Conservation (phyloP, 2,888 invertebrate species). For the Stenodema calcarata region DNA sequence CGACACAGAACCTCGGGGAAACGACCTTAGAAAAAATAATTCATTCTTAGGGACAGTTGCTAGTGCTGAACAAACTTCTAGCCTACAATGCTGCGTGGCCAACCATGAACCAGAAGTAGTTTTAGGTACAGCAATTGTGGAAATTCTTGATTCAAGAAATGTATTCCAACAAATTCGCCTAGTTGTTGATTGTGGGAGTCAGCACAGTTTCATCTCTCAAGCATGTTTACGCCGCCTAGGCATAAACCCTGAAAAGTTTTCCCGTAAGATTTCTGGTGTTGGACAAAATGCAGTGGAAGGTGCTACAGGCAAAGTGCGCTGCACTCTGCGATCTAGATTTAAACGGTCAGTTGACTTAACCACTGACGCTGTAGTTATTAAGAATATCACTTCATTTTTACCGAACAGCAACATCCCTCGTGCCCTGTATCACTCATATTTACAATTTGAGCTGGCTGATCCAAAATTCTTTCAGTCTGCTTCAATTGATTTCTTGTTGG, state of each 20-base stretch:
- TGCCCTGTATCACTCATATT: not conserved
- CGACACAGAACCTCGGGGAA: not conserved
- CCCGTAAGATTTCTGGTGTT: slow-evolving; percentile 17
- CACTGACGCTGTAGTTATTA: slow-evolving; percentile 37
- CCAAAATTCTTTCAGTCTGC: slow-evolving; percentile 35
- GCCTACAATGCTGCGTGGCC: not conserved
- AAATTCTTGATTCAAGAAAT: slow-evolving; percentile 25
- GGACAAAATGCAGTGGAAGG: slow-evolving; percentile 23
- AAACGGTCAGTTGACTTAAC: not conserved
- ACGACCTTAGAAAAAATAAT: not conserved
- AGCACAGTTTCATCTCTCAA: slow-evolving; percentile 16
- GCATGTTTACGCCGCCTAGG: not conserved
- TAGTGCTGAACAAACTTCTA: not conserved
- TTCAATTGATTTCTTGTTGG: slow-evolving; percentile 36
- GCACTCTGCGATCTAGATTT: not conserved
- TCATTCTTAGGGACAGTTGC: not conserved
- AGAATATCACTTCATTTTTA: slow-evolving; percentile 18
- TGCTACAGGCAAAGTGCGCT: not conserved
- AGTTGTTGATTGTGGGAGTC: slow-evolving; percentile 39
- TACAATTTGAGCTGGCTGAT: slow-evolving; percentile 32
- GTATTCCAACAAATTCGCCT: not conserved
- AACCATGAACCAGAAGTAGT: not conserved
- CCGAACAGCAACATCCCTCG: slow-evolving; percentile 21
- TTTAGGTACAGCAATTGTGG: slow-evolving; percentile 27
- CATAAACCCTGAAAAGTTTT: not conserved